Conservation (phyloP, 2,888 invertebrate genomes). For the Syritta pipiens region DNA sequence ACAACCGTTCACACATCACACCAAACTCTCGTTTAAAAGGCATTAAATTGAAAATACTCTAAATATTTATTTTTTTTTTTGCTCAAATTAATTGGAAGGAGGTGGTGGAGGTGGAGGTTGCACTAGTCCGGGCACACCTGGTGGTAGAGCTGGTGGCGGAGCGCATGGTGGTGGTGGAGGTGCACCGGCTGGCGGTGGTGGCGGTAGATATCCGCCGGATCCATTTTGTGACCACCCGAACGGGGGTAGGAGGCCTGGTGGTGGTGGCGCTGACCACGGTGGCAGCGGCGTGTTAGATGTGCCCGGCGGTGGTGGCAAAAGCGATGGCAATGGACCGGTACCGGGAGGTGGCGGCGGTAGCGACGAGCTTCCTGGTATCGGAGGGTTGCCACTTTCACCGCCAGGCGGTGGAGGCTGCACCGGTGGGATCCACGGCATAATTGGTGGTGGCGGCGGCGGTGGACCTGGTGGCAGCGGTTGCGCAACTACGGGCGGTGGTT, state of each 20-base stretch:
- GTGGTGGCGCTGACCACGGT: conserved; percentile 64
- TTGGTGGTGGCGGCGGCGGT: conserved; percentile 79
- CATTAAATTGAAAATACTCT: neutral
- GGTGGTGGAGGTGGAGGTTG: conserved; percentile 87
- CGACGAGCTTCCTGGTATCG: conserved; percentile 78
- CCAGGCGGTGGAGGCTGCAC: conserved; percentile 79
- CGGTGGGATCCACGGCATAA: conserved; percentile 81
- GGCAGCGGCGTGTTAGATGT: conserved; percentile 75
- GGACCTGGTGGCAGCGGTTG: conserved; percentile 80
- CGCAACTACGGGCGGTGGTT: conserved; percentile 79
- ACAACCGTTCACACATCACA: conserved; percentile 31
- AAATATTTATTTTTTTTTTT: neutral
- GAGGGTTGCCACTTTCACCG: conserved; percentile 74
- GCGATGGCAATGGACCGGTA: conserved; percentile 72
- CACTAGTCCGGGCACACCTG: conserved; percentile 80
- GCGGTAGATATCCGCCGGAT: conserved; percentile 74
- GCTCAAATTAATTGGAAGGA: conserved; percentile 71
- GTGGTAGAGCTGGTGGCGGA: conserved; percentile 81
- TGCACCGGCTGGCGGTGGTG: conserved; percentile 76
- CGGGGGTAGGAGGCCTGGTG: conserved; percentile 74
- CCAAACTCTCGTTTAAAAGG: conserved; percentile 13
- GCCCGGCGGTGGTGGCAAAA: conserved; percentile 76
- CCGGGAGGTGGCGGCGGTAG: conserved; percentile 81
- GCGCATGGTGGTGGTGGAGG: conserved; percentile 81
- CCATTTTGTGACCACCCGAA: conserved; percentile 74